Conservation (phyloP, 2,113 vertebrate genomes). For the Glaucidium brasilianum region DNA sequence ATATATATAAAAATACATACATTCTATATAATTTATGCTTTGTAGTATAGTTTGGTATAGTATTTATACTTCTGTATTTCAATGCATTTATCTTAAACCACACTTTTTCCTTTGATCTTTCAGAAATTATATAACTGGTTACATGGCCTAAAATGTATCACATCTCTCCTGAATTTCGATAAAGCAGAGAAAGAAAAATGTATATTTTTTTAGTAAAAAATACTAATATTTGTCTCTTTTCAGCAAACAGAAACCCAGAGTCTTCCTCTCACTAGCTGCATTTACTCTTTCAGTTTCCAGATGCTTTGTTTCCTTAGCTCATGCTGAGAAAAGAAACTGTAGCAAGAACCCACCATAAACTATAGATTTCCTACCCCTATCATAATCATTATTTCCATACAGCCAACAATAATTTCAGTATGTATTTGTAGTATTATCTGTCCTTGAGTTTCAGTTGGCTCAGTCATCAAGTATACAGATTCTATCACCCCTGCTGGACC, state of each 20-base stretch:
- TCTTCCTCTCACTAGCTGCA: background rate
- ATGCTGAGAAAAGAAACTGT: background rate
- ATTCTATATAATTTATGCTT: background rate
- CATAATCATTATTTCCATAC: background rate
- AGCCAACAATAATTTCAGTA: background rate
- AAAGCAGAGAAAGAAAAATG: background rate
- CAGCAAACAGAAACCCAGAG: background rate
- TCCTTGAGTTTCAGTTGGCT: background rate
- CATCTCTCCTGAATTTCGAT: background rate
- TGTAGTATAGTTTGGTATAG: background rate
- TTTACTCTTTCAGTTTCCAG: background rate
- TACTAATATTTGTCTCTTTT: background rate
- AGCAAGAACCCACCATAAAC: background rate
- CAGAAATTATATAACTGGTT: background rate
- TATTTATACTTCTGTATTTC: background rate
- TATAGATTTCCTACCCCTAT: background rate
- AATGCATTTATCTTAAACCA: background rate
- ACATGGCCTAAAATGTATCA: background rate
- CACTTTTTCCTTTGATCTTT: background rate
- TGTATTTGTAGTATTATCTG: background rate
- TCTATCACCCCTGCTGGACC: background rate
- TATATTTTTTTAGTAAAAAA: background rate
- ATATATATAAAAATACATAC: no score
- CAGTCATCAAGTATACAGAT: background rate
- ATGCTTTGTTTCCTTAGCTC: background rate